A percentile compares a stretch with the other conserved stretches of the same genome.
phyloP scores from a whole-genome alignment of 2,113 vertebrate genomes.

The Picathartes gymnocephalus region DNA sequence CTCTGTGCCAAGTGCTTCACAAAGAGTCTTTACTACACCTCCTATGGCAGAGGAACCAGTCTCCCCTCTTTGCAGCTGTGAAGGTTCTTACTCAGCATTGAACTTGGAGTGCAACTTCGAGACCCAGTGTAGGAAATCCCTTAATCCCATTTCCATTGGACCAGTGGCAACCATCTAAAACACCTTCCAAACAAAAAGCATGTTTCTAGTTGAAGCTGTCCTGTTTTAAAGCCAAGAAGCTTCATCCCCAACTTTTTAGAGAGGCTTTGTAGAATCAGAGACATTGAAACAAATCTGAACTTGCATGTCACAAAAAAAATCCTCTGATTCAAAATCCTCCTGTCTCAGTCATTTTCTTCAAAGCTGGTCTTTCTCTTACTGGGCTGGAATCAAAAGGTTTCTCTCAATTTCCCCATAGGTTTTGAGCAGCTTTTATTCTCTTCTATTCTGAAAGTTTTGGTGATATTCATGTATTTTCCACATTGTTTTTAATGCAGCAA shows the following conservation, averaged over 20 bases:
- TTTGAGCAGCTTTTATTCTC: not conserved
- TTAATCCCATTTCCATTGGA: not conserved
- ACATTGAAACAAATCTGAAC: not conserved
- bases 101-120: not conserved
- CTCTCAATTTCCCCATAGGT: not conserved
- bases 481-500: not conserved
- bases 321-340: not conserved
- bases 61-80: not conserved
- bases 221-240: not conserved
- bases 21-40: not conserved
- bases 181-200: not conserved
- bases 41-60: fast-evolving
- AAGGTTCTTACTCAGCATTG: not conserved
- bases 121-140: not conserved
- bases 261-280: not conserved
- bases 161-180: not conserved
- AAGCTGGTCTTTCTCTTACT: not conserved
- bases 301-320: not conserved
- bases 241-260: not conserved
- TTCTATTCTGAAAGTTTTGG: not conserved
- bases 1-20: not conserved
- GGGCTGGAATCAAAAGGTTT: not conserved
- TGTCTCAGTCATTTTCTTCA: not conserved
- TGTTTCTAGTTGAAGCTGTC: not conserved
- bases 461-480: not conserved